Evolutionary conservation across 2,113 vertebrate species (phyloP), one percentile per base, ranked within the genome.

Genomic region (Myotis davidii): DNA sequence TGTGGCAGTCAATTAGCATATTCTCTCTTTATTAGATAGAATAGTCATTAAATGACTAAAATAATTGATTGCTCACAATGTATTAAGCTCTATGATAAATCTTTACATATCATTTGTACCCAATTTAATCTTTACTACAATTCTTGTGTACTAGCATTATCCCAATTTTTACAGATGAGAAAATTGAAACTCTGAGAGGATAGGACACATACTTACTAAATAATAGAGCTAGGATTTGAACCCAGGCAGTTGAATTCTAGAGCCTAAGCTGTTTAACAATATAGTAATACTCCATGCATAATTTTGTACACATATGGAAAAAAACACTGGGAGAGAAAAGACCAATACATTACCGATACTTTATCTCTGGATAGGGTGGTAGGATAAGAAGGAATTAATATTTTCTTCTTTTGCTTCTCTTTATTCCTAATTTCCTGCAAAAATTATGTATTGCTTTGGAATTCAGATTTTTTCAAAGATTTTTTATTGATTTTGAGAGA

Each of bases 321-420:
- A 82, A 82, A 69, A 50, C 29, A 12, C 88, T 34, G 11, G 27
- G 65, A 88, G 21, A 56, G n/a, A 84, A 73, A 90, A 70, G 2
- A 67, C 3, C 76, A 69, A 21, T 52, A 21, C 84, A 23, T 52
- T 81, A 42, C 70, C 54, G 23, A 50, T 39, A 54, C 77, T 61
- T 94, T 92, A 34, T 90, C 76, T 85, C 86, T 91, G 18, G 45
- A 45, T 45, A 45, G 45, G 45, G 42, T 39, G n/a, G 42, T 59
- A 85, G 50, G n/a, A 81, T 10, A 93, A 16, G 32, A 90, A 72
- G 29, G 21, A 84, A 93, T 48, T 77, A 13, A 48, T 67, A 34
- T 78, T 77, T 90, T 78, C 76, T 93, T 86, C n/a, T 90, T 84
- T 92, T 84, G 34, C 37, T 81, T 92, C 94, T 87, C 50, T 85